phyloP scores from a whole-genome alignment of 2,888 invertebrate species.

The Seladonia tumulorum region DNA sequence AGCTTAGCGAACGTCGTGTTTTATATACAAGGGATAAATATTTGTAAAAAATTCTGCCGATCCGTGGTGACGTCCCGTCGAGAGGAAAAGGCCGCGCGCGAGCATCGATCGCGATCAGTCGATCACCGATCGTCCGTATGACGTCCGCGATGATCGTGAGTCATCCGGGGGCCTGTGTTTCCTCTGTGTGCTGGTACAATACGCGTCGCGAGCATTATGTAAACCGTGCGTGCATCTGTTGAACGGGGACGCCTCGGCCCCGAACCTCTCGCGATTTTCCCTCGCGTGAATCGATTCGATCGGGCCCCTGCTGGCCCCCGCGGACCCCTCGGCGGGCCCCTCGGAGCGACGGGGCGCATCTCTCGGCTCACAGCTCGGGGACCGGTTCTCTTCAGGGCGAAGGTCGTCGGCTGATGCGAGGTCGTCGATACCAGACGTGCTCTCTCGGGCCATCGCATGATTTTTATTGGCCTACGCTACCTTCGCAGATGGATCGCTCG shows the following conservation, averaged over 20 bases:
- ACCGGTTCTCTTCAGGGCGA: conserved; percentile 66
- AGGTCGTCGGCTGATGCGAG: conserved; percentile 60
- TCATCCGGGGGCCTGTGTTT: conserved; percentile 53
- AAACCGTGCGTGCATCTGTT: conserved; percentile 40
- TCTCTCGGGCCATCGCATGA: conserved; percentile 3
- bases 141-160: conserved; percentile 41
- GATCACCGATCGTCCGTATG: conserved; percentile 49
- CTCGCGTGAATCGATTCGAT: conserved; percentile 45
- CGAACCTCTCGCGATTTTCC: conserved; percentile 45
- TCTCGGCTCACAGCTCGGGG: conserved; percentile 22
- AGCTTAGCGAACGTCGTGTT: background rate
- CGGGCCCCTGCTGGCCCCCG: background rate
- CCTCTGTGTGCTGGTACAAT: conserved; percentile 17
- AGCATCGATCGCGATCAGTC: conserved; percentile 17
- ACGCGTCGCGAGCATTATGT: conserved; percentile 33
- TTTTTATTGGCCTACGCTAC: conserved; percentile 29
- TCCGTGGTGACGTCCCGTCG: background rate
- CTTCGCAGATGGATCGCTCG: conserved; percentile 20
- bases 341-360: conserved; percentile 45
- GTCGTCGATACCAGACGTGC: conserved; percentile 53
- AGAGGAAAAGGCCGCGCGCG: background rate
- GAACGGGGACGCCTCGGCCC: conserved; percentile 34
- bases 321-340: background rate
- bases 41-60: background rate
- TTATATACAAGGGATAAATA: background rate